phyloP scores from a whole-genome alignment of 2,797 vertebrate species.

The Lacerta viridis region DNA sequence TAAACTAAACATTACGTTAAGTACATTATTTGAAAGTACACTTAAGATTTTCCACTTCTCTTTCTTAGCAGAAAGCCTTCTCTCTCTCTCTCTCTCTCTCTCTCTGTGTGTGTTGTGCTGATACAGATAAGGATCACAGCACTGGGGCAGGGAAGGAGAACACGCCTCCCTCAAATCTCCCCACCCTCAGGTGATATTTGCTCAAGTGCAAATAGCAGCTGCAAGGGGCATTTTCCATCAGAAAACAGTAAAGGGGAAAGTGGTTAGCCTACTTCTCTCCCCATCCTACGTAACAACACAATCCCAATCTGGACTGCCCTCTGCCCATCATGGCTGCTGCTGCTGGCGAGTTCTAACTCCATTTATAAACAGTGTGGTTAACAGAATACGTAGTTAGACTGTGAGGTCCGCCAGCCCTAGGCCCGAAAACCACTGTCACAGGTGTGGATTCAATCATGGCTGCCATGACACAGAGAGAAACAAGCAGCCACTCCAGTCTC shows the following conservation, averaged over 20 bases:
- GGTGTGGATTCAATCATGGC: not conserved
- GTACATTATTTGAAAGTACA: not conserved
- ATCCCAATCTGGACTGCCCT: not conserved
- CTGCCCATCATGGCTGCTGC: not conserved
- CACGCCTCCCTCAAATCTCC: not conserved
- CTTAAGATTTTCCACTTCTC: not conserved
- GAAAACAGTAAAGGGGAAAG: not conserved
- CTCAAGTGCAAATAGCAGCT: not conserved
- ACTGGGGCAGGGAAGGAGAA: not conserved
- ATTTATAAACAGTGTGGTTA: not conserved
- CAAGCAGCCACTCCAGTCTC: too few relatives aligned
- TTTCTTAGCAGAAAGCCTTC: not conserved
- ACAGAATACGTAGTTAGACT: too few relatives aligned
- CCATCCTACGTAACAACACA: not conserved
- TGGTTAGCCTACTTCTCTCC: not conserved
- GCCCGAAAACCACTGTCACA: not conserved
- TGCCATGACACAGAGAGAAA: too few relatives aligned
- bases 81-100: too few relatives aligned
- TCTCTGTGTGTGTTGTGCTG: too few relatives aligned
- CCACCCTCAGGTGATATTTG: not conserved
- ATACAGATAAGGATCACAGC: not conserved
- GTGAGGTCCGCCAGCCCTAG: not conserved
- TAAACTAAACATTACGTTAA: not conserved
- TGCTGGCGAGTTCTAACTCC: not conserved
- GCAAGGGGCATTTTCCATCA: not conserved